Base-by-base conservation (phyloP, 92 coral and sea anemone genomes). In the Epizoanthus ramosus region DNA sequence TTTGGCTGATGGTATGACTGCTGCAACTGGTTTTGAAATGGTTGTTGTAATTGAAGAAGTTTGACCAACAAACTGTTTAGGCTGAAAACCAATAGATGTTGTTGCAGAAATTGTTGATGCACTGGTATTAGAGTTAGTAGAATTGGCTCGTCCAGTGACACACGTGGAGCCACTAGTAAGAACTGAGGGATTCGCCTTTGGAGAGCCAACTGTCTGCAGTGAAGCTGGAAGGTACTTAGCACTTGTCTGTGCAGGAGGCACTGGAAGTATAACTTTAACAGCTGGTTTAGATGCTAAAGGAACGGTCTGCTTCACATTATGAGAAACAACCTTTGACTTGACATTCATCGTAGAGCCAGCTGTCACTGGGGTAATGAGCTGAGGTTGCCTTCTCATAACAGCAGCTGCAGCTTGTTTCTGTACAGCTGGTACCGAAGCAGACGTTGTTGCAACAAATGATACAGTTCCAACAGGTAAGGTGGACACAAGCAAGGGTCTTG, bases 241-340 rank as follows among this genome's bases (percentile, higher is more conserved):
- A 37, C 70, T 57, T 5, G 69, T 13, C 24, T 77, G 57, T 22
- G 54, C 56, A 39, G 71, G 19, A 24, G 82, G 70, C 57, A 77
- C 54, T 58, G 80, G 41, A 31, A 57, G 28, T 4, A 75, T 9
- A 57, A 75, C 82, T 77, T 77, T 61, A 21, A 43, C 71, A 23
- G 71, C 71, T 35, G 82, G 8, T 22, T 22, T 52, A 21, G 82
- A 39, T n/a, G 58, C 63, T 61, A 43, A 7, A 19, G 37, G 37
- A 17, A 16, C 54, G 14, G 80, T 4, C 45, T 75, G 59, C 59
- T 66, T 58, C 24, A 37, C 68, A 75, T 12, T 57, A 23, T 74
- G 45, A 56, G 65, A n/a, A 5, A 15, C 21, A 57, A 33, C 19
- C 52, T 28, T 75, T 57, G 68, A 18, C n/a, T 10, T 58, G 8